Evolutionary conservation across 2,888 invertebrate species (phyloP), one percentile per base, ranked within the genome.

Genomic region (Lutraria lutraria): DNA sequence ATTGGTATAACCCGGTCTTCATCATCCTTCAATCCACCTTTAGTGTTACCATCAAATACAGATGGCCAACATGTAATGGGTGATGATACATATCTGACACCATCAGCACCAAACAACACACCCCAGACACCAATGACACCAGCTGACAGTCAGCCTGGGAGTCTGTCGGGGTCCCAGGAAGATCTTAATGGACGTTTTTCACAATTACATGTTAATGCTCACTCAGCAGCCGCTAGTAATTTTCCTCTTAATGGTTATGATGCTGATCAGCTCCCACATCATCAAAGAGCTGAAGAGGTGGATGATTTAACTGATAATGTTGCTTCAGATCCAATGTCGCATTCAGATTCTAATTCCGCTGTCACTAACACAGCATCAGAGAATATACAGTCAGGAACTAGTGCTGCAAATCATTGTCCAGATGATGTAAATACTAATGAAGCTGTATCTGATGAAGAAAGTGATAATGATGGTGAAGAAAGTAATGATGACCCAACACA

Each of bases 71-170:
- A 84, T 56, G 29, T 60, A 21, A 53, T 82, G 52, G 88, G 89
- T 21, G 92, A 92, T 89, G 92, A 92, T 80, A 86, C 89, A 16
- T 92, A 88, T 63, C 91, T 92, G 25, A 94, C 94, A 10, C 94
- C 95, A 12, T 94, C 94, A 15, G 94, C 94, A 8, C 95, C 95
- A 10, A 94, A 94, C 85, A 95, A 95, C 90, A 95, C 95, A 4
- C 95, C 95, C 21, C 94, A 94, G 86, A 94, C 94, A 0, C 95
- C 95, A 29, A 94, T 94, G 91, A 95, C 95, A 15, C 95, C 95
- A 8, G 94, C 94, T 10, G 95, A 95, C 82, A 95, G 95, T 88
- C 95, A 95, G 19, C 94, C 95, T 31, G 93, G 90, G 60, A 94
- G 93, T 79, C 87, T 92, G 16, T 92, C 93, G 8, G 92, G 93